Conservation (phyloP, 1,140 invertebrate genomes). For the Penaeus japonicus region DNA sequence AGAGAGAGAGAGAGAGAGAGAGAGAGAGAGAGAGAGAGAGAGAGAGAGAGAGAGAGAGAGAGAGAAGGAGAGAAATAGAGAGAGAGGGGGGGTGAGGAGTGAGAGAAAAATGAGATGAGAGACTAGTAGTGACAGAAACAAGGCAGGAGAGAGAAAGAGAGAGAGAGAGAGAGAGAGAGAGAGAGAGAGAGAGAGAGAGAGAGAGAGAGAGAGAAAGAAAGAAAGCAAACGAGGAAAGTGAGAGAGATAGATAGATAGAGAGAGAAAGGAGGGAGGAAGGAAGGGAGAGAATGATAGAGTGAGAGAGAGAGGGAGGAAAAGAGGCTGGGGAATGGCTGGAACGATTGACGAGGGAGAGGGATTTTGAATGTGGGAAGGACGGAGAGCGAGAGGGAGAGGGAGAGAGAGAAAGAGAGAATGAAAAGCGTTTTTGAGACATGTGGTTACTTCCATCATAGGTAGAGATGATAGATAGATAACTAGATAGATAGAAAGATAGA, state of each 20-base stretch:
- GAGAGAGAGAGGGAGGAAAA: neutral
- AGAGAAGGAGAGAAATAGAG: too few species aligned
- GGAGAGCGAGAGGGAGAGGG: neutral
- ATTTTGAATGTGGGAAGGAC: neutral
- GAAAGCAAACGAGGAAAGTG: too few species aligned
- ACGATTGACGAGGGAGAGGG: neutral
- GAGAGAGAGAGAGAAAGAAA: too few species aligned
- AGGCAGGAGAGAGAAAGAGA: neutral
- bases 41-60: too few species aligned
- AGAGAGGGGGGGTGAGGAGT: too few species aligned
- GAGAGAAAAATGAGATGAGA: constrained; percentile 25
- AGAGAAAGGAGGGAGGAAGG: neutral
- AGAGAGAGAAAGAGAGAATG: neutral
- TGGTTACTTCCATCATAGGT: too few species aligned
- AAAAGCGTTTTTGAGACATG: too few species aligned
- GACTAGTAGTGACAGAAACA: too few species aligned
- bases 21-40: too few species aligned
- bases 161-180: neutral
- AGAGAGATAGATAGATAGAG: neutral
- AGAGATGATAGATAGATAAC: too few species aligned
- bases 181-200: neutral
- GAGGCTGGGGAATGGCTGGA: neutral
- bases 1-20: too few species aligned
- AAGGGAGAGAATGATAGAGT: neutral
- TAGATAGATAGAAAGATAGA: too few species aligned